Evolutionary conservation across 2,888 invertebrate species (phyloP).

Genomic region (Napeogenes sylphis): DNA sequence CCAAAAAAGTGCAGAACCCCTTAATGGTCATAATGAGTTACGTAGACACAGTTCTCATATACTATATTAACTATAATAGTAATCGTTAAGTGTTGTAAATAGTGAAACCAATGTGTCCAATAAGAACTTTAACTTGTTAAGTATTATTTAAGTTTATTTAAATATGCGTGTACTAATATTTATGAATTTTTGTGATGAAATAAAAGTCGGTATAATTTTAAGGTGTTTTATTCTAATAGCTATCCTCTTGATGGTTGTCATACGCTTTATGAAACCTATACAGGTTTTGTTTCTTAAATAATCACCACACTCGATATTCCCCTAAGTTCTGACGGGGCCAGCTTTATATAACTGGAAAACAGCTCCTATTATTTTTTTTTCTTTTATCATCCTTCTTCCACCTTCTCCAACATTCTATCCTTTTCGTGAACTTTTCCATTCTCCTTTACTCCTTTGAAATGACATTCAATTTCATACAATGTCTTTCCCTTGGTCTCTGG

Average conservation of each 20-base stretch:
- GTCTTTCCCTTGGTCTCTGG: constrained; percentile 84
- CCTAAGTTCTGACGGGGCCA: constrained; percentile 40
- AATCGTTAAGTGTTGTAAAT: constrained; percentile 10
- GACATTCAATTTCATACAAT: constrained; percentile 81
- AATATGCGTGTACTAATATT: constrained; percentile 17
- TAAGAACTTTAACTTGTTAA: constrained; percentile 12
- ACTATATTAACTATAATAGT: constrained; percentile 45
- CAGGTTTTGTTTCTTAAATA: not conserved
- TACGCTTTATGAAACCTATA: too few species aligned
- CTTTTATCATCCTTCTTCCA: constrained; percentile 60
- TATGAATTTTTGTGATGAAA: constrained; percentile 17
- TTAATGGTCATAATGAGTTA: constrained; percentile 48
- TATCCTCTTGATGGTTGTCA: too few species aligned
- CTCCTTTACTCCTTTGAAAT: constrained; percentile 56
- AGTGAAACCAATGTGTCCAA: constrained; percentile 11
- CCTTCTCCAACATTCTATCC: constrained; percentile 58
- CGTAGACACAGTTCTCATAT: constrained; percentile 64
- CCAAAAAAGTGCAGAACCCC: constrained; percentile 46
- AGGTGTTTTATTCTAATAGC: constrained; percentile 7
- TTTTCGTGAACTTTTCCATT: constrained; percentile 40
- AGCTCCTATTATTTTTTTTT: constrained; percentile 40
- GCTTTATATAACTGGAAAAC: constrained; percentile 48
- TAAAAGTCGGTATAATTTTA: constrained; percentile 19
- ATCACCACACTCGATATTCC: constrained; percentile 16
- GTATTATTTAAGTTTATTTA: constrained; percentile 3